Conservation (phyloP, 2,888 invertebrate genomes). For the Masnerella sp. region DNA sequence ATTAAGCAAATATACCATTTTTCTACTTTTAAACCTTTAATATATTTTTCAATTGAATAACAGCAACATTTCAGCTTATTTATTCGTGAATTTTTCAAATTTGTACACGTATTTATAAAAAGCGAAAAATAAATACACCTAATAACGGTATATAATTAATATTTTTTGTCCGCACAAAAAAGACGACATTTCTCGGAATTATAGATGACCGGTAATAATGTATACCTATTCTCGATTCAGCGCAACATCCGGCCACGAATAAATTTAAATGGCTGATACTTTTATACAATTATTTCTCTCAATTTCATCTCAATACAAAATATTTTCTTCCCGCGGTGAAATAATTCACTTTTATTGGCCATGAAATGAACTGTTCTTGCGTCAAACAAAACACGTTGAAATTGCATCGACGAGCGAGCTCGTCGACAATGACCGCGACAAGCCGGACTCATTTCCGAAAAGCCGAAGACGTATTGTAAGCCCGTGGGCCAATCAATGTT, state of each 20-base stretch:
- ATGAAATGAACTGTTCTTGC: conserved; percentile 35
- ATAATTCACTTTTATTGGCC: conserved; percentile 39
- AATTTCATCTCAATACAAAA: conserved; percentile 41
- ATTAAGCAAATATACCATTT: too few relatives aligned
- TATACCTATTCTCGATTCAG: conserved; percentile 38
- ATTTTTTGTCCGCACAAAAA: too few relatives aligned
- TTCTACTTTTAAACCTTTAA: too few relatives aligned
- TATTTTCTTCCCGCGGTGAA: conserved; percentile 25
- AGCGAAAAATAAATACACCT: too few relatives aligned
- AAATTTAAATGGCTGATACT: conserved; percentile 24
- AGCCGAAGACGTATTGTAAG: conserved; percentile 27
- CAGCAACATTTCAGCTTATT: too few relatives aligned
- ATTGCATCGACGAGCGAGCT: conserved; percentile 28
- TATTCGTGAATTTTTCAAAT: too few relatives aligned
- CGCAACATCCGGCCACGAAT: conserved; percentile 37
- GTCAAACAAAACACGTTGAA: conserved; percentile 15
- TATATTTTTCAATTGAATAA: too few relatives aligned
- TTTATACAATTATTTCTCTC: conserved; percentile 37
- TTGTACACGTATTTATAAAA: too few relatives aligned
- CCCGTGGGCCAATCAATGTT: conserved; percentile 34
- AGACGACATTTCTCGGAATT: conserved; percentile 38
- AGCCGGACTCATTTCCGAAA: conserved; percentile 32
- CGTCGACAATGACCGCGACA: conserved; percentile 33
- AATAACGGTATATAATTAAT: too few relatives aligned
- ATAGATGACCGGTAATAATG: conserved; percentile 27